Base-by-base conservation (phyloP, 2,888 invertebrate species). In the Diachrysia chrysitis region DNA sequence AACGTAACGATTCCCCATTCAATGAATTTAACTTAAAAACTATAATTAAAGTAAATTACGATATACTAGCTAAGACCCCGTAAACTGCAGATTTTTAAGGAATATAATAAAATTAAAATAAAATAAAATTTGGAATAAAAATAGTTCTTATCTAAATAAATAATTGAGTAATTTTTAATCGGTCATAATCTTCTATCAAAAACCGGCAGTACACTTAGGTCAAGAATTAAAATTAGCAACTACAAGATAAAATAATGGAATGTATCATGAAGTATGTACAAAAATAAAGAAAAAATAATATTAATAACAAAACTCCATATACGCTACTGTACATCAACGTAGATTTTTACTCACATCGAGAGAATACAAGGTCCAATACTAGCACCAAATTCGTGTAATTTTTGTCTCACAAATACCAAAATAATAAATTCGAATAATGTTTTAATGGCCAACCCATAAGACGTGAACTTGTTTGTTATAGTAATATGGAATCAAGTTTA, bases 1-100 rank as follows among this genome's bases (percentile, higher is more conserved):
- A 95, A 95, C 95, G 95, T 95, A 95, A 94, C 94, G 91, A 92
- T 95, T 95, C 94, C 95, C 95, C 95, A 83, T 90, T 90, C 76
- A 83, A 83, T 89, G 76, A 84, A 82, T 84, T 76, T 83, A 60
- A 82, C 69, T 81, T 87, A 85, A 55, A 76, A 64, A 77, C 82
- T 85, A 84, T 68, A 48, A 51, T 68, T 66, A 14, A 64, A 66
- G 63, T 63, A 58, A 63, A 78, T 55, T 66, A 66, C 25, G 23
- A 58, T 63, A 29, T 74, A 78, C 63, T 19, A 68, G 32, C 74
- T 71, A 74, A 48, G 14, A 62, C 19, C 25, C 56, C 51, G 68
- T 62, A 62, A 29, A 73, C 77, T 73, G 76, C 71, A 70, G 71
- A 77, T 77, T 77, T 79, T 79, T 67, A 72, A 74, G 63, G 25